A percentile compares a stretch with the other conserved stretches of the same genome.
Conservation (phyloP, 2,113 vertebrate species). For the Tragulus kanchil region DNA sequence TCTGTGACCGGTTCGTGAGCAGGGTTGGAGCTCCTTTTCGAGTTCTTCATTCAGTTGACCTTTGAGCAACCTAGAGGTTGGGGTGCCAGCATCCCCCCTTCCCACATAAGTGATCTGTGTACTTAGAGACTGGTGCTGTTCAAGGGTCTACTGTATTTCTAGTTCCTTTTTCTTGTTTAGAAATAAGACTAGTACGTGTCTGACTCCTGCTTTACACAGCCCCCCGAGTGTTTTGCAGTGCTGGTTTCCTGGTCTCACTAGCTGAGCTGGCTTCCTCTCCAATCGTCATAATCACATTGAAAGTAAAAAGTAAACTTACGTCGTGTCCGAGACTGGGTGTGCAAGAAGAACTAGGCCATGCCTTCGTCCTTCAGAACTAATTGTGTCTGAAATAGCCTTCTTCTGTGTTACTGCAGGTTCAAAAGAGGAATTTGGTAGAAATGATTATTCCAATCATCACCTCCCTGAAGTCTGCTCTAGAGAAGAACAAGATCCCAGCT, state of each 20-base stretch:
- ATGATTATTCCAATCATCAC: conserved; percentile 95
- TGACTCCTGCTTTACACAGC: background rate
- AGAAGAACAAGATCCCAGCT: conserved; percentile 93
- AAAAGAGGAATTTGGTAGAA: conserved; percentile 96
- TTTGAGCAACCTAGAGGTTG: background rate
- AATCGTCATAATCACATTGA: background rate
- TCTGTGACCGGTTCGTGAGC: background rate
- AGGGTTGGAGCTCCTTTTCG: background rate
- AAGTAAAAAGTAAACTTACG: background rate
- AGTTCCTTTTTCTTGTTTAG: background rate
- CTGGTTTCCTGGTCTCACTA: background rate
- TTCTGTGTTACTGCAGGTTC: conserved; percentile 89
- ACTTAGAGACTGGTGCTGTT: background rate
- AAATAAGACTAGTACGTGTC: background rate
- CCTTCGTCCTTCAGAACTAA: background rate
- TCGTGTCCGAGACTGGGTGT: rapidly evolving
- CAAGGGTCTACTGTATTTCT: background rate
- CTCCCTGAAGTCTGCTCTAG: conserved; percentile 93
- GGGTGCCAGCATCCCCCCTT: background rate
- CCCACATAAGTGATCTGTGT: background rate
- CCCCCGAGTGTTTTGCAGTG: background rate
- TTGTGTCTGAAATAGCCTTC: background rate
- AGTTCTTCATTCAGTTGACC: background rate
- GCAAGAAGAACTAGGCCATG: background rate
- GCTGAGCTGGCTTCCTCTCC: background rate